Evolutionary conservation across 2,888 invertebrate genomes (phyloP).

Genomic region (Hyposoter didymator): DNA sequence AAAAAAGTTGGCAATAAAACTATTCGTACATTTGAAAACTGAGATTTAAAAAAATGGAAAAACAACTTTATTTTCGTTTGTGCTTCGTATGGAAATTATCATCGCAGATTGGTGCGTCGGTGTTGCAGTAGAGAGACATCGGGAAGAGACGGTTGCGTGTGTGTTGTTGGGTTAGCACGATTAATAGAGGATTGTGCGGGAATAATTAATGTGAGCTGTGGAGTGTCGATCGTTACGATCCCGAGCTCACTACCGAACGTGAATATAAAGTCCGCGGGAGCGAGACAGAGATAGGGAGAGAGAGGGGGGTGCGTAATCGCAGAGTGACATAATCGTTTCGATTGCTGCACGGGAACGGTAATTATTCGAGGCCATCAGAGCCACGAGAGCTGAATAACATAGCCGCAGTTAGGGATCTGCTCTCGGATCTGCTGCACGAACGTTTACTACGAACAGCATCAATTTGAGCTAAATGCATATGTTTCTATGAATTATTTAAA

Average conservation of each 20-base stretch:
- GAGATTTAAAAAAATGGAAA: too few relatives aligned
- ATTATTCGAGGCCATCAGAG: slow-evolving; percentile 72
- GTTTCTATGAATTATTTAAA: slow-evolving; percentile 7
- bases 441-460: background rate
- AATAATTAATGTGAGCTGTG: slow-evolving; percentile 72
- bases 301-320: slow-evolving; percentile 71
- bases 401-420: slow-evolving; percentile 25
- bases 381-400: slow-evolving; percentile 66
- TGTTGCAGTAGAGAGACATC: background rate
- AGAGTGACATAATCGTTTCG: slow-evolving; percentile 79
- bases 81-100: background rate
- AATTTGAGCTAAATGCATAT: background rate
- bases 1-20: too few relatives aligned
- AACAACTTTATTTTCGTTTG: background rate
- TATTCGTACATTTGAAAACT: too few relatives aligned
- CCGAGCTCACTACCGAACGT: slow-evolving; percentile 67
- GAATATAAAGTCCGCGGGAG: slow-evolving; percentile 28
- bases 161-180: slow-evolving; percentile 67
- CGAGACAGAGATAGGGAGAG: slow-evolving; percentile 5
- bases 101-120: background rate
- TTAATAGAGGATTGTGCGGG: slow-evolving; percentile 79
- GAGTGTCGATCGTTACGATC: slow-evolving; percentile 78
- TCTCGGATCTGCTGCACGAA: slow-evolving; percentile 2
- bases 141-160: slow-evolving; percentile 25
- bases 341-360: slow-evolving; percentile 76